Evolutionary conservation across 92 coral and sea anemone species (phyloP).

Genomic region (Epizoanthus ramosus): DNA sequence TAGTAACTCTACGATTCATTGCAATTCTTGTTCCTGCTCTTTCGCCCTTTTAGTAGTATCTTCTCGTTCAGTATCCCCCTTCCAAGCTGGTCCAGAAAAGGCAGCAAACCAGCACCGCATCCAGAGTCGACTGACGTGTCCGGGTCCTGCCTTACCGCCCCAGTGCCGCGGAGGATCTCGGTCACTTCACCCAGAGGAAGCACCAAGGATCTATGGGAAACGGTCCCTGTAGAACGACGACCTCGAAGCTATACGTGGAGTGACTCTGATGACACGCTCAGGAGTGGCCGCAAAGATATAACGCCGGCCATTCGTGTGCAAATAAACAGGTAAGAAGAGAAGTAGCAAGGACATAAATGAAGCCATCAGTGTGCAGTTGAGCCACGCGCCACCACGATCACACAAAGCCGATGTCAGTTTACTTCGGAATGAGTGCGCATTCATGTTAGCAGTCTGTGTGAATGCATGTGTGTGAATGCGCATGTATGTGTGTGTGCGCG

Average conservation of each 20-base stretch:
- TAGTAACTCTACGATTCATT: too few relatives aligned
- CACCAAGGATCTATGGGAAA: constrained; percentile 32
- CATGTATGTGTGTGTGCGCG: neutral
- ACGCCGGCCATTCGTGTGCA: constrained; percentile 2
- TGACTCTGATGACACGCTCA: constrained; percentile 13
- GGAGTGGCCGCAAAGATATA: neutral
- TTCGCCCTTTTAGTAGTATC: too few relatives aligned
- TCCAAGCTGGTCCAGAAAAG: neutral
- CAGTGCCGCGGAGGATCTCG: constrained; percentile 36
- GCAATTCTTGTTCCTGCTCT: too few relatives aligned
- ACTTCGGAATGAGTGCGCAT: neutral
- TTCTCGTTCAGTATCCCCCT: neutral
- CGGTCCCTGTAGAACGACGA: neutral
- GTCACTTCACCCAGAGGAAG: constrained; percentile 35
- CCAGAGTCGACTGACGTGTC: neutral
- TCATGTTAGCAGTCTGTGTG: neutral
- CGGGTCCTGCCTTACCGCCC: neutral
- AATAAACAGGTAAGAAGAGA: constrained; percentile 3
- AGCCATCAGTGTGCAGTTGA: too few relatives aligned
- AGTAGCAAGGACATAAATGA: too few relatives aligned
- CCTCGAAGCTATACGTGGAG: constrained; percentile 31
- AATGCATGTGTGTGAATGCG: neutral
- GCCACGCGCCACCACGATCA: neutral
- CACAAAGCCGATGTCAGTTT: neutral
- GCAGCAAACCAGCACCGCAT: neutral